Percentiles rank a stretch among this genome's conserved stretches.
phyloP scores from a whole-genome alignment of 1,140 invertebrate genomes.

The Rhagoletis pomonella region DNA sequence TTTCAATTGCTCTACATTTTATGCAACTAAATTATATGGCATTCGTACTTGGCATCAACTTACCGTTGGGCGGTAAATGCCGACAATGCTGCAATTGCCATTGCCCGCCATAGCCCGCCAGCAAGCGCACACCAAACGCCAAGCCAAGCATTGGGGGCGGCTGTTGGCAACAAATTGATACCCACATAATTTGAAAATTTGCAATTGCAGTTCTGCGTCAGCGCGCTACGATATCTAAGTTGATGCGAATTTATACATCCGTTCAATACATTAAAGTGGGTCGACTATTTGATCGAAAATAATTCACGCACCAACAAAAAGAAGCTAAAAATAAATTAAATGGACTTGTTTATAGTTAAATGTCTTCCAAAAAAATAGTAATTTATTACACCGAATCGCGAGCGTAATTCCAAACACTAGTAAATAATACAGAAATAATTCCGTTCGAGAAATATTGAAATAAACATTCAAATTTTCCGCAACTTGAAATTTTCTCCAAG shows the following conservation, averaged over 20 bases:
- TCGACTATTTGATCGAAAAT: too few relatives aligned
- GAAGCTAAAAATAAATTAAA: too few relatives aligned
- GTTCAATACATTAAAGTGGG: background rate
- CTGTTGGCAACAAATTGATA: conserved; percentile 40
- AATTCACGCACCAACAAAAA: too few relatives aligned
- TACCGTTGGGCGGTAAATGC: conserved; percentile 18
- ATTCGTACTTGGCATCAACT: conserved; percentile 10
- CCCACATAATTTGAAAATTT: conserved; percentile 50
- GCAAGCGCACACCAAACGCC: too few relatives aligned
- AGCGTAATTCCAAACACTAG: too few relatives aligned
- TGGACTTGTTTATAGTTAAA: too few relatives aligned
- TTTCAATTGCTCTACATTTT: conserved; percentile 36
- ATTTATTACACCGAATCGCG: too few relatives aligned
- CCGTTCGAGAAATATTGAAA: too few relatives aligned
- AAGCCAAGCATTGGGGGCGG: background rate
- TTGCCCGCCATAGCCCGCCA: background rate
- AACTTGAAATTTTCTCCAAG: too few relatives aligned
- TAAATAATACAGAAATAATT: too few relatives aligned
- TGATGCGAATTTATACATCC: background rate
- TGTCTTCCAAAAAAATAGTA: too few relatives aligned
- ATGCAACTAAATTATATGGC: conserved; percentile 18
- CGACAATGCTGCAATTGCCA: background rate
- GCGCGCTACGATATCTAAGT: background rate
- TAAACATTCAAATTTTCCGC: too few relatives aligned
- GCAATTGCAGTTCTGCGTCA: conserved; percentile 14